phyloP scores from a whole-genome alignment of 1,140 invertebrate genomes.

The Cyclargus thomasi region DNA sequence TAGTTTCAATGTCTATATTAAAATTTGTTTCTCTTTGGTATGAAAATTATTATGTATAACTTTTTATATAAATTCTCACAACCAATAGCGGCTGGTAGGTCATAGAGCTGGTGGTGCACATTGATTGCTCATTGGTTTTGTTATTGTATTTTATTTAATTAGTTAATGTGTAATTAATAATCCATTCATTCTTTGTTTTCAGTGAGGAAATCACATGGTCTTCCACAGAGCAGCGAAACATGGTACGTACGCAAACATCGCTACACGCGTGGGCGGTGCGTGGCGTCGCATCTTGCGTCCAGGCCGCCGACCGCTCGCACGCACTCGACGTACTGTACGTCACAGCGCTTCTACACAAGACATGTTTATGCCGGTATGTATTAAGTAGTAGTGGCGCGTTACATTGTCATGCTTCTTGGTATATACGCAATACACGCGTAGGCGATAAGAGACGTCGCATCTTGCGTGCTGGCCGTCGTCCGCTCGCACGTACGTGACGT shows the following conservation, averaged over 20 bases:
- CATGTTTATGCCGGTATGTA: slow-evolving; percentile 32
- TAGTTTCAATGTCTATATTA: no score
- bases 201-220: slow-evolving; percentile 49
- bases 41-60: no score
- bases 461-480: slow-evolving; percentile 23
- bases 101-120: no score
- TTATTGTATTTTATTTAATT: no score
- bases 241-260: slow-evolving; percentile 35
- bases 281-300: slow-evolving; percentile 24
- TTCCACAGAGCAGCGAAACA: slow-evolving; percentile 40
- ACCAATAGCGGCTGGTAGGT: no score
- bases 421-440: slow-evolving; percentile 40
- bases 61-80: no score
- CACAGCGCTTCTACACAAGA: slow-evolving; percentile 38
- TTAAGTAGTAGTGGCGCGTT: no score
- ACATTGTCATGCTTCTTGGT: slow-evolving; percentile 21
- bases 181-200: slow-evolving; percentile 19
- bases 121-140: no score
- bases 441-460: slow-evolving; percentile 31
- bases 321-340: slow-evolving; percentile 28
- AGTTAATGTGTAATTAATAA: no score
- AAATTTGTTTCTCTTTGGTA: no score
- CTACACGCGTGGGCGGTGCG: slow-evolving; percentile 44
- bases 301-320: slow-evolving; percentile 24
- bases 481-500: slow-evolving; percentile 23